Percentiles rank a stretch among this genome's conserved stretches.
Evolutionary conservation across 2,797 vertebrate species (phyloP).

Genomic region (Hoplostethus mediterraneus): DNA sequence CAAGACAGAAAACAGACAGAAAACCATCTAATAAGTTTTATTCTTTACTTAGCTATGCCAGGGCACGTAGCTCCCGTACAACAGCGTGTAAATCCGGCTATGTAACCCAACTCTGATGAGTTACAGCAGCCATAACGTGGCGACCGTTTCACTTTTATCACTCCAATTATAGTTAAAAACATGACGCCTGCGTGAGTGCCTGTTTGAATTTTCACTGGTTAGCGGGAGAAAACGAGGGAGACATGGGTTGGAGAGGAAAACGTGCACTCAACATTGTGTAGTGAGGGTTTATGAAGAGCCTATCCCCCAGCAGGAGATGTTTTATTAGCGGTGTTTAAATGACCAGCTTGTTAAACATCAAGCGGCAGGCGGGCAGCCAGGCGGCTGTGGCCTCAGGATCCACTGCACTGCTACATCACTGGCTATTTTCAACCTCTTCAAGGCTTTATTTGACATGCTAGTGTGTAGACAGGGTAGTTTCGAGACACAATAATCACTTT

Average conservation of each 20-base stretch:
- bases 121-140: constrained; percentile 74
- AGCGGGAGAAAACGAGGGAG: constrained; percentile 9
- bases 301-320: constrained; percentile 76
- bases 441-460: constrained; percentile 79
- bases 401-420: constrained; percentile 55
- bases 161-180: constrained; percentile 80
- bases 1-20: too few species aligned
- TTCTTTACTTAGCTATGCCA: not conserved
- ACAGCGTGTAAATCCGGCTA: constrained; percentile 28
- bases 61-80: constrained; percentile 4
- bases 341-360: constrained; percentile 84
- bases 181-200: constrained; percentile 69
- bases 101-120: constrained; percentile 60
- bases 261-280: constrained; percentile 55
- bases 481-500: constrained; percentile 82
- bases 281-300: constrained; percentile 80
- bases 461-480: constrained; percentile 77
- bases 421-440: constrained; percentile 79
- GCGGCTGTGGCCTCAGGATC: constrained; percentile 67
- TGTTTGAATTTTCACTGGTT: constrained; percentile 60
- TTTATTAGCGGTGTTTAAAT: constrained; percentile 86
- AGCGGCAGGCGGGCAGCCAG: constrained; percentile 70
- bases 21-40: not conserved
- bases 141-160: constrained; percentile 80
- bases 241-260: constrained; percentile 38